Evolutionary conservation across 2,797 vertebrate genomes (phyloP).

Genomic region (Enoplosus armatus): DNA sequence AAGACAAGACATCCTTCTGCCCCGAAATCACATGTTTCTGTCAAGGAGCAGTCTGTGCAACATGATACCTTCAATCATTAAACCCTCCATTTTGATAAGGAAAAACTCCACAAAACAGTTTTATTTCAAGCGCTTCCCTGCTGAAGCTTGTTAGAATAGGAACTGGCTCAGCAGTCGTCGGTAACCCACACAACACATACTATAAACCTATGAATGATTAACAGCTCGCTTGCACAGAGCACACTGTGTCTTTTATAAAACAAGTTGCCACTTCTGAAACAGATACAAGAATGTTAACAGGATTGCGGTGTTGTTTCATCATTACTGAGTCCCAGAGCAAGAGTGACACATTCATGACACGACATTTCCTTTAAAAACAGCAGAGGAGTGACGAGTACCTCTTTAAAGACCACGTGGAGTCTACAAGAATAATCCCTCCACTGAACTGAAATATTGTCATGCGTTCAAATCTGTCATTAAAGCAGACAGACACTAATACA

Average conservation of each 20-base stretch:
- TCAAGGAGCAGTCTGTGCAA: background rate
- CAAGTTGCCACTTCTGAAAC: slow-evolving; percentile 21
- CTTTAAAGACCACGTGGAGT: background rate
- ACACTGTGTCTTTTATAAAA: slow-evolving; percentile 62
- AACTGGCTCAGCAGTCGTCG: slow-evolving; percentile 19
- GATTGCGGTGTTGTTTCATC: background rate
- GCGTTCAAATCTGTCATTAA: background rate
- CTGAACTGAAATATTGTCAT: background rate
- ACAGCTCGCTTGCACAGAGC: slow-evolving; percentile 58
- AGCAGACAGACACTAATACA: background rate
- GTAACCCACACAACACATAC: slow-evolving; percentile 55
- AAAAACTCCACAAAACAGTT: background rate
- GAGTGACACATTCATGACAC: background rate
- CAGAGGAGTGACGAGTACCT: rapidly evolving
- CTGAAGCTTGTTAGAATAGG: slow-evolving; percentile 31
- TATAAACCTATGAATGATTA: slow-evolving; percentile 83
- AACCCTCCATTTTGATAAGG: background rate
- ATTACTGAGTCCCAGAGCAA: background rate
- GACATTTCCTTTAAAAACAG: background rate
- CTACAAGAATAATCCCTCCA: background rate
- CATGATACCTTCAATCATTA: background rate
- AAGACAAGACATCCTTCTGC: background rate
- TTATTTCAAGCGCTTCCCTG: background rate
- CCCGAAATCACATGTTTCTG: background rate
- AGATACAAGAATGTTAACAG: background rate